Conservation (phyloP, 2,113 vertebrate species). For the Elanoides forficatus region DNA sequence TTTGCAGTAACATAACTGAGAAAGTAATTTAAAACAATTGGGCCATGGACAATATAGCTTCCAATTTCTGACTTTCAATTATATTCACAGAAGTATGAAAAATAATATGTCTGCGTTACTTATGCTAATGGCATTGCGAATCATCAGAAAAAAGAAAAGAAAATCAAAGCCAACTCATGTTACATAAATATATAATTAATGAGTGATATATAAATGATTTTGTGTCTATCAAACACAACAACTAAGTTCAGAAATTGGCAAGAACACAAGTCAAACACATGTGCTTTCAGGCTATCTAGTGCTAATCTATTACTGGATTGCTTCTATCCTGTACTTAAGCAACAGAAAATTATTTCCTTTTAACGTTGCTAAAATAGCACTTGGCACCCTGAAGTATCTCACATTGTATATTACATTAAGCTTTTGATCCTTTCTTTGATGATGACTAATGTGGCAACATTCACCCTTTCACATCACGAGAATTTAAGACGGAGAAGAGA, state of each 20-base stretch:
- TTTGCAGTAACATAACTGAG: not conserved
- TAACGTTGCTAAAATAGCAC: not conserved
- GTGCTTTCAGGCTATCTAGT: not conserved
- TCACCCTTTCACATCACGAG: not conserved
- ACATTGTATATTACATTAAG: not conserved
- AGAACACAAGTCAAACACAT: not conserved
- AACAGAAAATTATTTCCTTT: not conserved
- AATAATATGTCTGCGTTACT: not conserved
- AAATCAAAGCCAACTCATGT: not conserved
- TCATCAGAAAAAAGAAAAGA: not conserved
- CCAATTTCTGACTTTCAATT: not conserved
- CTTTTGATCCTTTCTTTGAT: not conserved
- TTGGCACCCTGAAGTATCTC: not conserved
- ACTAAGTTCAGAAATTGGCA: not conserved
- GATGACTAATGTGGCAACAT: not conserved
- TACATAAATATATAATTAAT: not conserved
- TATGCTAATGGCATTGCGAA: not conserved
- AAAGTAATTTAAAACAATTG: not conserved
- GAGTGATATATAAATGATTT: not conserved
- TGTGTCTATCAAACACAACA: not conserved
- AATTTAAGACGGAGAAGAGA: not conserved
- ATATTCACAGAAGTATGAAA: not conserved
- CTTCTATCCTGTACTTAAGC: not conserved
- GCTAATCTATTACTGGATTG: not conserved
- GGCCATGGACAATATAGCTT: not conserved